Conservation (phyloP, 92 coral and sea anemone species). For the Siderastrea siderea region DNA sequence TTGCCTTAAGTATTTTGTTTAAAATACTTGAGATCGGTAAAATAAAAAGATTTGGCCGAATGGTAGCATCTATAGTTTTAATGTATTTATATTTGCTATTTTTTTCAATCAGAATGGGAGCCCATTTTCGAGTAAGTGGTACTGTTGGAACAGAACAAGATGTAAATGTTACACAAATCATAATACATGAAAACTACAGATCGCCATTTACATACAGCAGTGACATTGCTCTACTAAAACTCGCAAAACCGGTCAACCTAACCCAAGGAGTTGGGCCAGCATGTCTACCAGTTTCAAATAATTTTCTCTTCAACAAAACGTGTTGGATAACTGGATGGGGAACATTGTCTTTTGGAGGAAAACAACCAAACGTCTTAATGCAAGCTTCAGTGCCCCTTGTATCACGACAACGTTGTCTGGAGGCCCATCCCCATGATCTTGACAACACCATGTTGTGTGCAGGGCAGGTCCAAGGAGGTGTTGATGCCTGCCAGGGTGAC, state of each 20-base stretch:
- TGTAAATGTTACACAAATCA: neutral
- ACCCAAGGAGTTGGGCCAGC: neutral
- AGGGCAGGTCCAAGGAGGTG: neutral
- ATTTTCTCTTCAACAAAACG: neutral
- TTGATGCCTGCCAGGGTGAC: constrained; percentile 30
- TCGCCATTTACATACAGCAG: neutral
- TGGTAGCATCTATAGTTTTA: neutral
- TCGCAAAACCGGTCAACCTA: neutral
- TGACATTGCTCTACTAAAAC: constrained; percentile 18
- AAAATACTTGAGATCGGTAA: too few species aligned
- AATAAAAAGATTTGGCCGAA: neutral
- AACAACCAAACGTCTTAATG: neutral
- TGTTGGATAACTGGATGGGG: constrained; percentile 33
- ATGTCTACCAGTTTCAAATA: constrained; percentile 2
- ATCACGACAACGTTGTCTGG: neutral
- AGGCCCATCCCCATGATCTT: neutral
- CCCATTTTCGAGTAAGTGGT: constrained; percentile 8
- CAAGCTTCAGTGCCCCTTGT: neutral
- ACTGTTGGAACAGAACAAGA: constrained; percentile 29
- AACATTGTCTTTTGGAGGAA: neutral
- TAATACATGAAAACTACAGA: neutral
- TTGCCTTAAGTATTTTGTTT: too few species aligned
- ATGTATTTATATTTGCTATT: neutral
- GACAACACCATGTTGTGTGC: constrained; percentile 22
- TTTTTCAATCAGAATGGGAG: constrained; percentile 20